phyloP scores from a whole-genome alignment of 2,888 invertebrate species.

The Pseudococcus viburni region DNA sequence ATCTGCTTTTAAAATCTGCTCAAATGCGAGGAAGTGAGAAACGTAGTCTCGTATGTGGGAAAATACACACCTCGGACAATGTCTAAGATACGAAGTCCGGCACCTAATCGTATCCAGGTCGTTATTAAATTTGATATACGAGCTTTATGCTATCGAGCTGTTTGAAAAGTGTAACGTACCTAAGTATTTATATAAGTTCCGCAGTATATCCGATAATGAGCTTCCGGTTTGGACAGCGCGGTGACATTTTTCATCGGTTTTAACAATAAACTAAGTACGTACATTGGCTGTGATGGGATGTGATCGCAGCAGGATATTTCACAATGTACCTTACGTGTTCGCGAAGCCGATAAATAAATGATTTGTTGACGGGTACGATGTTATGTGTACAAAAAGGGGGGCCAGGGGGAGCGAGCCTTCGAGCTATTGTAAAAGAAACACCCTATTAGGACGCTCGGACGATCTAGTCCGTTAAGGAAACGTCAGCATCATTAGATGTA shows the following conservation, averaged over 20 bases:
- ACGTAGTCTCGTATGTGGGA: background rate
- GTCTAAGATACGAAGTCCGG: background rate
- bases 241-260: slow-evolving; percentile 58
- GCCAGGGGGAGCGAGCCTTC: background rate
- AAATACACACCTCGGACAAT: background rate
- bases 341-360: slow-evolving; percentile 54
- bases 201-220: slow-evolving; percentile 58
- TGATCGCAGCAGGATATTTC: slow-evolving; percentile 57
- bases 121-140: slow-evolving; percentile 59
- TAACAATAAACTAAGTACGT: slow-evolving; percentile 56
- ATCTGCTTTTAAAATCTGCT: background rate
- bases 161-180: background rate
- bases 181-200: background rate
- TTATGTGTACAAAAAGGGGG: background rate
- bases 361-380: slow-evolving; percentile 48
- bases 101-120: slow-evolving; percentile 20
- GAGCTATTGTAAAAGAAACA: slow-evolving; percentile 34
- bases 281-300: slow-evolving; percentile 47
- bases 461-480: slow-evolving; percentile 59
- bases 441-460: slow-evolving; percentile 27
- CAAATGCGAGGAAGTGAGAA: background rate
- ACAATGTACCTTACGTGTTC: slow-evolving; percentile 40
- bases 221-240: slow-evolving; percentile 62
- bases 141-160: slow-evolving; percentile 44
- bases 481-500: slow-evolving; percentile 52